Conservation (phyloP, 2,888 invertebrate species). For the Parascotia fuliginaria region DNA sequence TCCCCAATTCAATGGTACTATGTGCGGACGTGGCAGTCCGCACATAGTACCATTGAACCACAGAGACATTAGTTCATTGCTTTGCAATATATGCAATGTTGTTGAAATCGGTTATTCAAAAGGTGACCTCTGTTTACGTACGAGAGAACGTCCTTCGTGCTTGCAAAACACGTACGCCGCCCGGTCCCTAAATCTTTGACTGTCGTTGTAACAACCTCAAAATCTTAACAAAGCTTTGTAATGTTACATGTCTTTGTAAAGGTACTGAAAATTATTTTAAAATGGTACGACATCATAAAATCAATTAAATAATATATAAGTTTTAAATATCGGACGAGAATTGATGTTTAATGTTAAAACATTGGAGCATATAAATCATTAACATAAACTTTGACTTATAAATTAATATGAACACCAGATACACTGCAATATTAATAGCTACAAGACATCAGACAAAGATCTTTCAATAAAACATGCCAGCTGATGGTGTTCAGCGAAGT, state of each 20-base stretch:
- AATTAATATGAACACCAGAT: neutral
- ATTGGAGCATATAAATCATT: too few relatives aligned
- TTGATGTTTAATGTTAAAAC: too few relatives aligned
- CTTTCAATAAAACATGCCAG: constrained; percentile 20
- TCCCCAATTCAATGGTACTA: too few relatives aligned
- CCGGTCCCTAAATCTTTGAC: constrained; percentile 10
- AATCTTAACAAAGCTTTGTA: constrained; percentile 2
- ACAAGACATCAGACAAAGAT: constrained; percentile 4
- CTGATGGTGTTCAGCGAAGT: constrained; percentile 10
- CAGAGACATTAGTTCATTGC: too few relatives aligned
- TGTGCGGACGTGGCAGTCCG: too few relatives aligned
- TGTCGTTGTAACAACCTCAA: constrained; percentile 9
- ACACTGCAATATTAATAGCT: neutral
- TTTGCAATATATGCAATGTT: constrained; percentile 4
- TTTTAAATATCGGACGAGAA: too few relatives aligned
- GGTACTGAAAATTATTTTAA: too few relatives aligned
- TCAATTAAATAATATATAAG: too few relatives aligned
- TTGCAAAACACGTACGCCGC: constrained; percentile 16
- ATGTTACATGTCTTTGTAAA: neutral
- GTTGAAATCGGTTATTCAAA: constrained; percentile 13
- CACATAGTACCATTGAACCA: too few relatives aligned
- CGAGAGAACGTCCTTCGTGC: constrained; percentile 8
- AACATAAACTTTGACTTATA: too few relatives aligned
- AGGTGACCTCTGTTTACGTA: constrained; percentile 18
- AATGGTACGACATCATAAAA: too few relatives aligned